phyloP scores from a whole-genome alignment of 2,888 invertebrate species.

The Eugnorisma glareosa region DNA sequence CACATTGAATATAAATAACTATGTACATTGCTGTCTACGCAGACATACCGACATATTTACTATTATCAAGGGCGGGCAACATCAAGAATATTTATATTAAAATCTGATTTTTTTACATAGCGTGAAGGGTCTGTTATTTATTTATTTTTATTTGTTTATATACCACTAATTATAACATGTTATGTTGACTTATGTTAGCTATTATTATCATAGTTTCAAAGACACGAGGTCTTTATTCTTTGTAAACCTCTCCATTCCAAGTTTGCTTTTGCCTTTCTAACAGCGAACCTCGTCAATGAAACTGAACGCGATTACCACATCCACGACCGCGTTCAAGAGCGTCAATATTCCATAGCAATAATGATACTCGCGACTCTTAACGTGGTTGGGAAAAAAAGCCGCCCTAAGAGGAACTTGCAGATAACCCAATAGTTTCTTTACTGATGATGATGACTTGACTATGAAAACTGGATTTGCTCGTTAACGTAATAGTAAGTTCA shows the following conservation, averaged over 20 bases:
- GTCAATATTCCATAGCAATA: background rate
- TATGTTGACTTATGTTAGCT: too few relatives aligned
- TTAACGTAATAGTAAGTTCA: conserved; percentile 40
- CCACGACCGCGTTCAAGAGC: background rate
- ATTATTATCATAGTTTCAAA: background rate
- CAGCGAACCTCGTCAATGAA: background rate
- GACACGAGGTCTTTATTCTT: background rate
- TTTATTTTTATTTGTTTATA: too few relatives aligned
- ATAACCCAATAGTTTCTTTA: background rate
- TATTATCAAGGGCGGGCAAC: background rate
- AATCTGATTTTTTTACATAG: background rate
- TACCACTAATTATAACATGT: too few relatives aligned
- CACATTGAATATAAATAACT: conserved; percentile 14
- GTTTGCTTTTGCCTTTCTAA: background rate
- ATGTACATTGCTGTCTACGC: background rate
- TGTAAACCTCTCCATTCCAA: background rate
- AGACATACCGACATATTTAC: background rate
- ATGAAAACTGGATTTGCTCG: background rate
- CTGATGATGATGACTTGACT: background rate
- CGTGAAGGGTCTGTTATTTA: background rate
- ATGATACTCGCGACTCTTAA: background rate
- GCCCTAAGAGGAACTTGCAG: background rate
- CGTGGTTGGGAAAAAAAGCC: background rate
- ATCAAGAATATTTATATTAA: background rate
- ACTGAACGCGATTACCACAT: background rate